Evolutionary conservation across 1,140 invertebrate species (phyloP).

Genomic region (Philotrypesis tridentata): DNA sequence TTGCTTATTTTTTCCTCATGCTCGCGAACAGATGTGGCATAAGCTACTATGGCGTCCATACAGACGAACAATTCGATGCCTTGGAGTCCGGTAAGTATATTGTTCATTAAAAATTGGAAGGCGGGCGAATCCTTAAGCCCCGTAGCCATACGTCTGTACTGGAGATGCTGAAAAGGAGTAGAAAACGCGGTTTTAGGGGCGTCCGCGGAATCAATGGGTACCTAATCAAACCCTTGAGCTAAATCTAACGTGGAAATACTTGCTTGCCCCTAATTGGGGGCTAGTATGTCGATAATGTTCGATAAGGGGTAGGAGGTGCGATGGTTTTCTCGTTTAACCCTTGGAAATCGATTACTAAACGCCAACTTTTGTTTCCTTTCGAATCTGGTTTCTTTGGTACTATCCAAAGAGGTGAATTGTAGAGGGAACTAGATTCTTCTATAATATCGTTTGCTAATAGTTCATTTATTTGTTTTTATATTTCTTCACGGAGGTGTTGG

Average conservation of each 20-base stretch:
- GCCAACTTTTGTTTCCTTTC: conserved; percentile 50
- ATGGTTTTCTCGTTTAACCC: conserved; percentile 32
- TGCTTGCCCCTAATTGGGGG: conserved; percentile 40
- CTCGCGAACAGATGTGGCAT: too few species aligned
- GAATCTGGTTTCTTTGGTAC: conserved; percentile 55
- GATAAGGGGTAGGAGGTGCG: background rate
- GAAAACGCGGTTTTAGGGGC: conserved; percentile 68
- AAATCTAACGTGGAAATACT: too few species aligned
- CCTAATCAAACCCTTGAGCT: too few species aligned
- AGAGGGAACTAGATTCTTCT: conserved; percentile 52
- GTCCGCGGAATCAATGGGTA: conserved; percentile 64
- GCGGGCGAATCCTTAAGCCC: conserved; percentile 60
- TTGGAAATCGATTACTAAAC: conserved; percentile 51
- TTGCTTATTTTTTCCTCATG: too few species aligned
- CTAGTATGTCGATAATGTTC: conserved; percentile 7
- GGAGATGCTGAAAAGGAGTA: conserved; percentile 42
- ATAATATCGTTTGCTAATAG: conserved; percentile 56
- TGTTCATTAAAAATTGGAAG: conserved; percentile 66
- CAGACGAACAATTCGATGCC: conserved; percentile 2
- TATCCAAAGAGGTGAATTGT: conserved; percentile 55
- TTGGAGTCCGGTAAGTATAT: conserved; percentile 57
- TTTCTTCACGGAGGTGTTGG: background rate
- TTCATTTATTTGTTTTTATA: conserved; percentile 50
- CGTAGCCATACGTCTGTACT: conserved; percentile 11
- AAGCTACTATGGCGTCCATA: too few species aligned